Evolutionary conservation across 2,888 invertebrate species (phyloP).

Genomic region (Dynastes grantii): DNA sequence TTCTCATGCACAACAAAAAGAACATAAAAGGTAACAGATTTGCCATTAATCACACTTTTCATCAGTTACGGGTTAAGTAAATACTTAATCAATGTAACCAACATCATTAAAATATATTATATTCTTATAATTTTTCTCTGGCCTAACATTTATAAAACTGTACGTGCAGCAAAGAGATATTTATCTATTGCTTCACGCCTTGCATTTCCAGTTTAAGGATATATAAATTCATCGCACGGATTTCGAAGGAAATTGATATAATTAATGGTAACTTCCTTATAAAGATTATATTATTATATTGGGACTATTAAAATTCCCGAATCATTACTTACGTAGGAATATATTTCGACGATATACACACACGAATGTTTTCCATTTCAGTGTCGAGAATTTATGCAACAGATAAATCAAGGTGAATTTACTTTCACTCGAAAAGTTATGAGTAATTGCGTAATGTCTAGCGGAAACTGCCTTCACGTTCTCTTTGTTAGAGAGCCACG

Average conservation of each 20-base stretch:
- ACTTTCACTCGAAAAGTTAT: constrained; percentile 65
- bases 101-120: too few relatives aligned
- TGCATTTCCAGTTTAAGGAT: too few relatives aligned
- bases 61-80: too few relatives aligned
- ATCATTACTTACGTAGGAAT: constrained; percentile 6
- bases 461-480: constrained; percentile 39
- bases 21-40: too few relatives aligned
- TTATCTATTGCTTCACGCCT: too few relatives aligned
- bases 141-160: background rate
- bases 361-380: constrained; percentile 35
- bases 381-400: constrained; percentile 59
- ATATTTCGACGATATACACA: background rate
- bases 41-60: too few relatives aligned
- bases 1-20: too few relatives aligned
- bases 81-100: too few relatives aligned
- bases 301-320: constrained; percentile 9
- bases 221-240: constrained; percentile 11
- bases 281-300: constrained; percentile 4
- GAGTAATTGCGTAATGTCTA: constrained; percentile 61
- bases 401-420: constrained; percentile 64
- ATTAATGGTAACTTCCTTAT: constrained; percentile 25
- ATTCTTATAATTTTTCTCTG: background rate
- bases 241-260: constrained; percentile 8
- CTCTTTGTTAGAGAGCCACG: constrained; percentile 41
- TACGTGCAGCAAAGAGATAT: background rate